phyloP scores from a whole-genome alignment of 2,888 invertebrate genomes.

The Perizoma flavofasciatum region DNA sequence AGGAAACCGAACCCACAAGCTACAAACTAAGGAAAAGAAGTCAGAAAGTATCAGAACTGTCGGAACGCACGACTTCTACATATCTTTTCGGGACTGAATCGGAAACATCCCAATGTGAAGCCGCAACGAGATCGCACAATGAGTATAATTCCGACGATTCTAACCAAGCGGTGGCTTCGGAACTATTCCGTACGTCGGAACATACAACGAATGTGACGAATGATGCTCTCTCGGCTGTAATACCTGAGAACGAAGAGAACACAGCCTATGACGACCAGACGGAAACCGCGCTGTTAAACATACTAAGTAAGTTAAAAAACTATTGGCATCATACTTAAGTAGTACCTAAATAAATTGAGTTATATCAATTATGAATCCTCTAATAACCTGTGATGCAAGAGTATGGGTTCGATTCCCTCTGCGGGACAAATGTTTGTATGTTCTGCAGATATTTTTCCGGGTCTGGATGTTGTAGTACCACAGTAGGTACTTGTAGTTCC shows the following conservation, averaged over 20 bases:
- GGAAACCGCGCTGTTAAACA: slow-evolving; percentile 11
- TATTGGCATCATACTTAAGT: too few species aligned
- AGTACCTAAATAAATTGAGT: too few species aligned
- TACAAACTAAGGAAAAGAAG: slow-evolving; percentile 11
- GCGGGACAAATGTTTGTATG: too few species aligned
- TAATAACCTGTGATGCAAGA: too few species aligned
- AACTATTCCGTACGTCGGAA: background rate
- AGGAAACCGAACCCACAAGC: slow-evolving; percentile 4
- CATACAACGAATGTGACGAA: slow-evolving; percentile 5
- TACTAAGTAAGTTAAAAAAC: slow-evolving; percentile 29
- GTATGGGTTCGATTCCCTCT: too few species aligned
- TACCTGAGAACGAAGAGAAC: slow-evolving; percentile 3
- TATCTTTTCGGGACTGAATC: slow-evolving; percentile 12
- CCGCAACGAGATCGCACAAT: background rate
- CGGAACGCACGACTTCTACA: slow-evolving; percentile 16
- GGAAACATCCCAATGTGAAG: slow-evolving; percentile 12
- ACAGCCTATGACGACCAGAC: slow-evolving; percentile 4
- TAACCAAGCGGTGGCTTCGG: slow-evolving; percentile 10
- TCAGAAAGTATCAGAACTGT: slow-evolving; percentile 19
- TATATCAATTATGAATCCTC: too few species aligned
- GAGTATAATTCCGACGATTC: slow-evolving; percentile 16
- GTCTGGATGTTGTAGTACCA: too few species aligned
- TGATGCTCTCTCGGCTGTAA: slow-evolving; percentile 11
- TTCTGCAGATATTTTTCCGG: too few species aligned
- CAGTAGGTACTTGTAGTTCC: too few species aligned